Conservation (phyloP, 2,797 vertebrate species). For the Denticeps clupeoides region DNA sequence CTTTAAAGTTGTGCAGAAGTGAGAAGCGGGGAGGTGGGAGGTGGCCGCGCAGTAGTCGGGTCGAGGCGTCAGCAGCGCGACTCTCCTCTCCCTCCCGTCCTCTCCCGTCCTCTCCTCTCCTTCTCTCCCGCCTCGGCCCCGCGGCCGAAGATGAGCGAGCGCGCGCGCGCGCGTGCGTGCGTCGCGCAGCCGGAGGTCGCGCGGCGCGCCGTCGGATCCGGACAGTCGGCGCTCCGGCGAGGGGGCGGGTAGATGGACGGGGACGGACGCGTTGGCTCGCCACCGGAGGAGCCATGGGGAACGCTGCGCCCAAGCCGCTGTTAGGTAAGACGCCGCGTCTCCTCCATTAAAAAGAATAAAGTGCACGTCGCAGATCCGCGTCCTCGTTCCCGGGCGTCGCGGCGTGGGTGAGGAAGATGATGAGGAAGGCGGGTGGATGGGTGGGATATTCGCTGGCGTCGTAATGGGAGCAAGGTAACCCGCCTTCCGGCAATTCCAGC, state of each 20-base stretch:
- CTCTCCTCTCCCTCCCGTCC: no score
- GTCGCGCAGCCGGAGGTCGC: no score
- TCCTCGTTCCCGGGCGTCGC: no score
- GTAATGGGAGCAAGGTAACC: no score
- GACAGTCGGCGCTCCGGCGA: no score
- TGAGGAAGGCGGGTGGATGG: no score
- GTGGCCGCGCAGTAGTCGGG: conserved; percentile 44
- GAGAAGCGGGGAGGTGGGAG: conserved; percentile 49
- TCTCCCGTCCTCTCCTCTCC: no score
- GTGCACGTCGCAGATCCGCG: background rate
- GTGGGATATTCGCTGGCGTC: no score
- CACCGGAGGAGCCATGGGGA: conserved; percentile 61
- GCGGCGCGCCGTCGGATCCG: conserved; percentile 12
- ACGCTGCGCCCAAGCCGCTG: conserved; percentile 62
- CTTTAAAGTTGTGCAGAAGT: conserved; percentile 59
- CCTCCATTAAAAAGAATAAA: background rate
- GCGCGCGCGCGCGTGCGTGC: no score
- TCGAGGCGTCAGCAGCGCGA: conserved; percentile 26
- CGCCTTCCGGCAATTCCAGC: no score
- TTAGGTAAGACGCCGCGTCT: conserved; percentile 53
- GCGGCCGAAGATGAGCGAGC: conserved; percentile 44
- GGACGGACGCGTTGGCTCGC: conserved; percentile 40
- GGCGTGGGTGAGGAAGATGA: conserved; percentile 40
- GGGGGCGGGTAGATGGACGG: conserved; percentile 60
- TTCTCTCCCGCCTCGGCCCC: no score